A percentile compares a stretch with the other conserved stretches of the same genome.
Evolutionary conservation across 2,113 vertebrate species (phyloP).

Genomic region (Xiphophorus hellerii): DNA sequence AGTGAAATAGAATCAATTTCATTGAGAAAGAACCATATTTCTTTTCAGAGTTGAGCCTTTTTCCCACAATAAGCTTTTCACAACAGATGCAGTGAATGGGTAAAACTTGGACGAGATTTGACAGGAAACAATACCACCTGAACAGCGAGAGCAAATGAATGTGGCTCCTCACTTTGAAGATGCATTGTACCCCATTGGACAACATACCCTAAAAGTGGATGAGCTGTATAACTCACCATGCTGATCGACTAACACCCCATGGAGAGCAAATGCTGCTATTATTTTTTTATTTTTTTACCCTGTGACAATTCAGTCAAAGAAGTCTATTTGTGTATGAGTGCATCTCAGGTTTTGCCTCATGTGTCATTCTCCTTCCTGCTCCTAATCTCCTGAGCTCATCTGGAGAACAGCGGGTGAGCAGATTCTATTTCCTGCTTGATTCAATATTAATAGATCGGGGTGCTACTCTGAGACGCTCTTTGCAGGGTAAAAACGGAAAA

Average conservation of each 20-base stretch:
- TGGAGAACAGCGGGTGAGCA: slow-evolving; percentile 51
- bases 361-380: slow-evolving; percentile 21
- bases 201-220: not conserved
- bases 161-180: too few species aligned
- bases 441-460: slow-evolving; percentile 70
- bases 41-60: too few species aligned
- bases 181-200: too few species aligned
- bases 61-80: too few species aligned
- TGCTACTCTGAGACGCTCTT: slow-evolving; percentile 40
- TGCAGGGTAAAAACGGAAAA: slow-evolving; percentile 7
- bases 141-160: too few species aligned
- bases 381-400: slow-evolving; percentile 53
- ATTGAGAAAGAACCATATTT: too few species aligned
- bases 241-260: not conserved
- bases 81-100: too few species aligned
- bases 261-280: not conserved
- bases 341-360: not conserved
- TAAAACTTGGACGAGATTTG: too few species aligned
- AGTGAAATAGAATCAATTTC: too few species aligned
- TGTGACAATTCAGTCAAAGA: not conserved
- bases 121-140: too few species aligned
- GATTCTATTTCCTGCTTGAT: slow-evolving; percentile 71
- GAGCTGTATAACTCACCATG: not conserved
- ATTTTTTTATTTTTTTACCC: not conserved
- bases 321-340: not conserved